Evolutionary conservation across 2,888 invertebrate species (phyloP), one percentile per base, ranked within the genome.

Genomic region (Sphaerophoria rueppellii): DNA sequence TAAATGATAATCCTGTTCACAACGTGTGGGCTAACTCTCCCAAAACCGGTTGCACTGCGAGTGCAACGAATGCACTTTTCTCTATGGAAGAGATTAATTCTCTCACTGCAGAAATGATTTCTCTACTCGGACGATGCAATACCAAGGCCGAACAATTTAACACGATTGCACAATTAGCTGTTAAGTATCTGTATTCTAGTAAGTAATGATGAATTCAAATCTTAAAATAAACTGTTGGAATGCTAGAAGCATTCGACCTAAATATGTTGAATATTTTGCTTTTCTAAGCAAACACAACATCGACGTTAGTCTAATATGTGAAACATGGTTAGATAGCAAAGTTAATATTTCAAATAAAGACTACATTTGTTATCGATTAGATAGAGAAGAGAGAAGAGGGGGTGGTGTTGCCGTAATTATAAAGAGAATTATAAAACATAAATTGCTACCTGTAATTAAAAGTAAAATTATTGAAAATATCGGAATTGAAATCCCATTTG

Each of bases 131-230:
- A 4, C 58, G 43, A 37, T 72, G 60, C 24, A 60, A 4, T 5
- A 24, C 50, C 4, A 72, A 50, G 14, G 35, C 71, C 3, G 60
- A 60, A n/a, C 60, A 61, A 43, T 72, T 72, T 32, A 72, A 72
- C 34, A 72, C 60, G 11, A 72, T 60, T 72, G 40, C 52, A 43
- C 60, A 60, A 60, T 60, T 61, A 52, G 72, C 72, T 32, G 50
- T 72, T 60, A 61, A 72, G 52, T 72, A 60, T 72, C 37, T 72
- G 2, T 72, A 72, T 40, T 37, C 37, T 60, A 32, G 60, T 60
- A 61, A 72, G 54, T 71, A 60, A 60, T 71, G 58, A 58, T 46
- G 43, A 46, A 24, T 37, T 5, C 16, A 50, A 58, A 34, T 16
- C n/a, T 71, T 24, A 72, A 50, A 4, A 72, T 72, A 52, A 61